Percentiles rank a stretch among this genome's conserved stretches.
phyloP scores from a whole-genome alignment of 2,113 vertebrate species.

The Trichechus manatus region DNA sequence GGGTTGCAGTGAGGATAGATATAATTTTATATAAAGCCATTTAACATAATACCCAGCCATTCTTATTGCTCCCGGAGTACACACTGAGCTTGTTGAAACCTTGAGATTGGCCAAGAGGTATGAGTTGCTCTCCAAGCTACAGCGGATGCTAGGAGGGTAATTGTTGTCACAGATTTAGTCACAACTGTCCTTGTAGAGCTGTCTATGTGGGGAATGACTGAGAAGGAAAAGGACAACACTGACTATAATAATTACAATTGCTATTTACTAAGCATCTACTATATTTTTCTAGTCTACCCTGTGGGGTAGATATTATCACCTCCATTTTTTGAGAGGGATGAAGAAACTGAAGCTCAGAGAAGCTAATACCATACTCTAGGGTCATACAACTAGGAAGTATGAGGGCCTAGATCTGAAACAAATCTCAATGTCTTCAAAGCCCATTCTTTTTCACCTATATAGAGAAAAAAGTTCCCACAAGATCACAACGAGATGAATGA shows the following conservation, averaged over 20 bases:
- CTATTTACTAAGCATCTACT: not conserved
- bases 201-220: not conserved
- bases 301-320: not conserved
- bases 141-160: not conserved
- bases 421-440: not conserved
- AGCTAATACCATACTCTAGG: not conserved
- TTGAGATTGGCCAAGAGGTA: not conserved
- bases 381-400: not conserved
- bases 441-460: not conserved
- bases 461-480: not conserved
- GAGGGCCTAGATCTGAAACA: not conserved
- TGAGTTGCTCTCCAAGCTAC: not conserved
- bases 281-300: not conserved
- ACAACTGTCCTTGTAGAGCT: not conserved
- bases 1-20: not conserved
- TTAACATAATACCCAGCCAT: not conserved
- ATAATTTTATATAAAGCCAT: not conserved
- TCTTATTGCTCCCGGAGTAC: not conserved
- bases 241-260: not conserved
- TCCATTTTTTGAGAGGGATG: not conserved
- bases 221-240: not conserved
- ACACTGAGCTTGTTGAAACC: not conserved
- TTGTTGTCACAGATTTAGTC: not conserved
- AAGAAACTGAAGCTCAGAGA: constrained; percentile 28
- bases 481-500: not conserved